A percentile compares a stretch with the other conserved stretches of the same genome.
Conservation (phyloP, 2,113 vertebrate species). For the Damaliscus lunatus region DNA sequence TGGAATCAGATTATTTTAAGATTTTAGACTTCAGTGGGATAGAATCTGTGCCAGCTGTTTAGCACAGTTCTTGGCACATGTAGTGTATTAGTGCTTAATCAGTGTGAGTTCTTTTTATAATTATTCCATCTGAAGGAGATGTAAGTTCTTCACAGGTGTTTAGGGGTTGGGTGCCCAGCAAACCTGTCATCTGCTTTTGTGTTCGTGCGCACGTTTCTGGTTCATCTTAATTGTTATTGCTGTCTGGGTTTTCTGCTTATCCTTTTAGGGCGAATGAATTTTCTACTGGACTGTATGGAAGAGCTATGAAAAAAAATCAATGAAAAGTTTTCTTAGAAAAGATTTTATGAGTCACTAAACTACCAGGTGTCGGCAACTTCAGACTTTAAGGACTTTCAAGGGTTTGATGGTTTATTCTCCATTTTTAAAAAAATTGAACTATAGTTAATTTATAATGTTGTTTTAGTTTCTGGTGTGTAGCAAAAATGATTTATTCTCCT, state of each 20-base stretch:
- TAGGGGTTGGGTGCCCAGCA: no score
- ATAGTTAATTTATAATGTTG: not conserved
- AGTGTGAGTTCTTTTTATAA: not conserved
- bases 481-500: not conserved
- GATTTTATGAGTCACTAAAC: not conserved
- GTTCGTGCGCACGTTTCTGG: not conserved
- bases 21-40: not conserved
- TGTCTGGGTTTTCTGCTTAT: not conserved
- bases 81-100: not conserved
- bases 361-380: slow-evolving; percentile 19
- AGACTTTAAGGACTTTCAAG: slow-evolving; percentile 1
- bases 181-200: not conserved
- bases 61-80: not conserved
- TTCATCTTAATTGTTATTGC: not conserved
- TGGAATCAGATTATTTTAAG: not conserved
- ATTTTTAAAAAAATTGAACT: not conserved
- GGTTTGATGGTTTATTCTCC: not conserved
- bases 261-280: not conserved
- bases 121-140: not conserved
- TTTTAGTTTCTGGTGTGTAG: not conserved
- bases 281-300: not conserved
- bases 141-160: not conserved
- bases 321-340: not conserved
- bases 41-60: not conserved
- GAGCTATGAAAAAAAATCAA: not conserved